Evolutionary conservation across 2,113 vertebrate species (phyloP), one percentile per base, ranked within the genome.

Genomic region (Thalassoma bifasciatum): DNA sequence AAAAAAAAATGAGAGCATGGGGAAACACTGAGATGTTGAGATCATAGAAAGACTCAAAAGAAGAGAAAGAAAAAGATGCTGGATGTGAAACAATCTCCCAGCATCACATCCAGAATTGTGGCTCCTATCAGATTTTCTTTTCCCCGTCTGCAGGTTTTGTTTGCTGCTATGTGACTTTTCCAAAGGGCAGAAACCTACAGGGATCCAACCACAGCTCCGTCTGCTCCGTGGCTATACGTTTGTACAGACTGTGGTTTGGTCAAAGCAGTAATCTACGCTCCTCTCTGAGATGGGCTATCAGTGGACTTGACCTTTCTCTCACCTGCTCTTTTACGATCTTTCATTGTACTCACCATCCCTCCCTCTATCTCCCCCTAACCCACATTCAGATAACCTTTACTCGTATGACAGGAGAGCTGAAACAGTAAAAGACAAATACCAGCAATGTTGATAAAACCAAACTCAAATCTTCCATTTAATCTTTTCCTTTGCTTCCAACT

Each of bases 341-440:
- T 80, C 66, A 44, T 38, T 40, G 52, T 74, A 40, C 46, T 76
- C 49, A 57, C 71, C 22, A 68, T 88, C 22, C 3, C n/a, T 58
- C 19, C 30, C n/a, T 58, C 19, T 24, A 61, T 67, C 82, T 56
- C 49, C 14, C 56, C 66, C 37, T 69, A 60, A 6, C 79, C 77
- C 40, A 60, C 65, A 75, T 49, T 78, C 78, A 66, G 75, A 83
- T 90, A 81, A 89, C 85, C 84, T 92, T 87, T 81, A 84, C 79
- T 74, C 57, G 36, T 64, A 58, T 71, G 82, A 85, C 81, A 77
- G 77, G 1, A 24, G 26, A 17, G 74, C 62, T 66, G 77, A 80
- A 87, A 86, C 81, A 82, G 44, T 75, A 42, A 87, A 86, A 88
- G 86, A 76, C 73, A 89, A 89, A 91, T 83, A 86, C 82, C 82